phyloP scores from a whole-genome alignment of 2,797 vertebrate species.

The Tachyglossus aculeatus region DNA sequence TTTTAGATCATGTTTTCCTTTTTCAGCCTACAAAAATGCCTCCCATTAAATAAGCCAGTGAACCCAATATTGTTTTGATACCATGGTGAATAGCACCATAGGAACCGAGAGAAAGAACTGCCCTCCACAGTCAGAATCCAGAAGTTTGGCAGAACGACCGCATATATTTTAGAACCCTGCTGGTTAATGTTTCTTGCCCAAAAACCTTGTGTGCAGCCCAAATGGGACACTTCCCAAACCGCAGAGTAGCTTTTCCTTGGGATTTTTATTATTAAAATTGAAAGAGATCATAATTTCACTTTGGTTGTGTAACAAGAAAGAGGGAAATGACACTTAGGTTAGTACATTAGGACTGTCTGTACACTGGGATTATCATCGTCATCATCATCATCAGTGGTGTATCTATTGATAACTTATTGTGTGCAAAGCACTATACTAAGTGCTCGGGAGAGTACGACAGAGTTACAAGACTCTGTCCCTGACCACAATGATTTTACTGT shows the following conservation, averaged over 20 bases:
- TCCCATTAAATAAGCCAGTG: fast-evolving
- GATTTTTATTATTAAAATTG: neutral
- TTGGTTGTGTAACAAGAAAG: neutral
- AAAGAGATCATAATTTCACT: fast-evolving
- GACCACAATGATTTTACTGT: too few relatives aligned
- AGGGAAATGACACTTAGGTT: neutral
- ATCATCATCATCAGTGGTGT: too few relatives aligned
- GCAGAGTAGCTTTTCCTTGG: neutral
- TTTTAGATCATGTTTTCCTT: neutral
- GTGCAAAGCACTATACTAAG: too few relatives aligned
- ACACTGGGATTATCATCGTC: too few relatives aligned
- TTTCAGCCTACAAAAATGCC: neutral
- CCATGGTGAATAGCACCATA: neutral
- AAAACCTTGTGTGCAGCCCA: fast-evolving
- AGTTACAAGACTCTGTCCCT: too few relatives aligned
- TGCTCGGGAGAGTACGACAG: too few relatives aligned
- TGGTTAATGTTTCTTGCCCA: neutral
- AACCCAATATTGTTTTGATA: neutral
- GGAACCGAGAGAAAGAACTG: neutral
- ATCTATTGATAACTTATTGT: neutral
- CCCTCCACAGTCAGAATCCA: neutral
- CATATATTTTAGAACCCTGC: neutral
- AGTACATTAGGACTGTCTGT: neutral
- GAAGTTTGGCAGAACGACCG: neutral
- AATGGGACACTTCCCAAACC: too few relatives aligned